Evolutionary conservation across 1,140 invertebrate species (phyloP), one percentile per base, ranked within the genome.

Genomic region (Ips nitidus): DNA sequence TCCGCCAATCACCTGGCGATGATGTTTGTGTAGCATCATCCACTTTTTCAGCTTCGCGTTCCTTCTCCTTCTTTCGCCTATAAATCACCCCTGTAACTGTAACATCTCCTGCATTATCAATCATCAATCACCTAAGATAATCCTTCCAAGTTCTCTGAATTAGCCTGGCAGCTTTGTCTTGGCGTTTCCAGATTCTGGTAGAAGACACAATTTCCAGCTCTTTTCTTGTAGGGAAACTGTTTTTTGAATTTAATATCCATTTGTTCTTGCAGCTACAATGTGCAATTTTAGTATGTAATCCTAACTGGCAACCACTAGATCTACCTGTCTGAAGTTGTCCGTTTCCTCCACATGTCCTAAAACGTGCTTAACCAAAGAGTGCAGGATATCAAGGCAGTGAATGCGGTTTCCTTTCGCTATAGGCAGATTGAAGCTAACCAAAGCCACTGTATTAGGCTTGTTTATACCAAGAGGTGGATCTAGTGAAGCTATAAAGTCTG

Each of bases 231-330:
- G 96, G 95, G n/a, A 82, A 98, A 98, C 80, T 95, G 93, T 81
- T 97, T 95, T 82, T 95, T 94, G 81, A 97, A 98, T 82, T 97
- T 97, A 67, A 92, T 89, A 81, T 97, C 94, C 93, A 97, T 97
- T 83, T 97, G 94, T 76, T 93, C 90, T 81, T 90, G 88, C 38
- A 92, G 82, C 81, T 89, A 75, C 70, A 62, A n/a, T n/a, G n/a
- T n/a, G n/a, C n/a, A n/a, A n/a, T n/a, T n/a, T n/a, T n/a, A n/a
- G n/a, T n/a, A n/a, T n/a, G n/a, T n/a, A n/a, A n/a, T n/a, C n/a
- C n/a, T n/a, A n/a, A n/a, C n/a, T n/a, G n/a, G n/a, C n/a, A n/a
- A n/a, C n/a, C n/a, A n/a, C n/a, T n/a, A n/a, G 43, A 43, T 71
- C 75, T 79, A 87, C 85, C 78, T 93, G 93, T 81, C 91, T 90